Conservation (phyloP, 2,888 invertebrate genomes). For the Agrotis exclamationis region DNA sequence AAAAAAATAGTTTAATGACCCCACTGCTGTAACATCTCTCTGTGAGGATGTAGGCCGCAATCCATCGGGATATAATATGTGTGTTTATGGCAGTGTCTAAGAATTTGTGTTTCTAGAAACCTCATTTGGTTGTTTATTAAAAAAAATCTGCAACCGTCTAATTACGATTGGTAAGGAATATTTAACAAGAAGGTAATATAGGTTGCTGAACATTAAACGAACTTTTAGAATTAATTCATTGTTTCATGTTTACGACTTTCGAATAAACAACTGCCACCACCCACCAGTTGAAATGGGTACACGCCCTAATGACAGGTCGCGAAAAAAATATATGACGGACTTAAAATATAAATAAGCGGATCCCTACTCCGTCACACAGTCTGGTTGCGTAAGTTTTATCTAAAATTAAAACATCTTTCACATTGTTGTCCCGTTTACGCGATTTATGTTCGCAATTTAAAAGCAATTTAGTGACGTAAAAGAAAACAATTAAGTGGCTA, state of each 20-base stretch:
- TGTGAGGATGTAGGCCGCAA: too few species aligned
- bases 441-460: constrained; percentile 42
- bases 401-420: constrained; percentile 47
- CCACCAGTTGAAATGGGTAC: background rate
- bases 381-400: constrained; percentile 34
- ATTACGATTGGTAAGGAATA: background rate
- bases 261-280: constrained; percentile 1
- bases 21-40: too few species aligned
- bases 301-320: background rate
- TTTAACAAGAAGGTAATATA: background rate
- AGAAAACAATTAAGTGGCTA: constrained; percentile 23
- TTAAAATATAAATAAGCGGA: constrained; percentile 6
- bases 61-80: too few species aligned
- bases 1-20: too few species aligned
- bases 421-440: constrained; percentile 34
- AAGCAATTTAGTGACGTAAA: constrained; percentile 35
- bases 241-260: too few species aligned
- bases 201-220: background rate
- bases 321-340: background rate
- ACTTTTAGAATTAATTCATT: background rate
- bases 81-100: too few species aligned
- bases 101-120: too few species aligned
- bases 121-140: too few species aligned
- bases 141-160: too few species aligned
- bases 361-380: constrained; percentile 7